Evolutionary conservation across 2,113 vertebrate genomes (phyloP), one percentile per base, ranked within the genome.

Genomic region (Tragelaphus scriptus): DNA sequence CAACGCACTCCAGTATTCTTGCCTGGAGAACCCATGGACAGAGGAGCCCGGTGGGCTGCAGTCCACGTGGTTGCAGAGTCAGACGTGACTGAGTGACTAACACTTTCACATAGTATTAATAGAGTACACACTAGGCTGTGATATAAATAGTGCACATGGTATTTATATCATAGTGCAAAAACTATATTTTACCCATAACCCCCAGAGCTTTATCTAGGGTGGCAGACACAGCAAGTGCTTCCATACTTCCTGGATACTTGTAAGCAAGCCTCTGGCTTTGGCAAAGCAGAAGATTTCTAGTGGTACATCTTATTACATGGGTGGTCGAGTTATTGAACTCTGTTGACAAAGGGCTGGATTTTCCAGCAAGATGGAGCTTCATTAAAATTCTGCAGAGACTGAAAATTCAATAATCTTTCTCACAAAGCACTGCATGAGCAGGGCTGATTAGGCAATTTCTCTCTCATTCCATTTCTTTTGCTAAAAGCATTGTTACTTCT

Each of bases 351-450:
- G 96, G 97, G 94, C 96, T 98, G 98, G 97, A 98, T 99, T 99
- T 99, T 99, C 98, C 98, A 99, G 99, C 98, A 99, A 99, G 98
- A 98, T 65, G 11, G 98, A 99, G 98, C 99, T 99, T 99, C 99
- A 99, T 99, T 99, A 99, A 99, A 99, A 99, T 99, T 99, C 99
- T 99, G 98, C 98, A 98, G 99, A 99, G 99, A 98, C 99, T 98
- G 98, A 99, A 99, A 99, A 99, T 99, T 99, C 99, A 99, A 99
- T 99, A 99, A 99, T 99, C 99, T 99, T 98, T 98, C 98, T 98
- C 98, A 98, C 98, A 98, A 99, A 99, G 98, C 98, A 98, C 98
- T 99, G 98, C 98, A 98, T 99, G 99, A 99, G 98, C 98, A 98
- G 97, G 98, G 98, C 98, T 99, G 99, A 99, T 99, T 99, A 99